phyloP scores from a whole-genome alignment of 2,113 vertebrate species.

The Anolis carolinensis region DNA sequence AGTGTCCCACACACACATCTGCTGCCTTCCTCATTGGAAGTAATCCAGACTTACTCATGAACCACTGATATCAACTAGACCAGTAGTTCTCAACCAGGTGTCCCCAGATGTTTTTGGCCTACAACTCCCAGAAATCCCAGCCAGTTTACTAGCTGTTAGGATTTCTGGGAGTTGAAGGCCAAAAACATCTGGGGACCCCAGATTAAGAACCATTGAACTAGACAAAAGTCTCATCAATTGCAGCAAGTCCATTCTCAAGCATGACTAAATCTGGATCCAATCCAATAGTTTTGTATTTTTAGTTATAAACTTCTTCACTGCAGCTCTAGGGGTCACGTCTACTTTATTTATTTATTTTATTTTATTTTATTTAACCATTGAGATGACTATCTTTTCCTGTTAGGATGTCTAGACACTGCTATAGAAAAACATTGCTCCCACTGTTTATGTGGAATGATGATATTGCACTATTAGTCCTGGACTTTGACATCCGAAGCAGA shows the following conservation, averaged over 20 bases:
- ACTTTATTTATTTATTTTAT: background rate
- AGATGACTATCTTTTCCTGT: background rate
- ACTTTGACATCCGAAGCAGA: background rate
- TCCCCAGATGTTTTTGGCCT: too few species aligned
- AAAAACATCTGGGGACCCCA: too few species aligned
- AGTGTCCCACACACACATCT: background rate
- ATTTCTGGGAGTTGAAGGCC: too few species aligned
- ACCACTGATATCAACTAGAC: too few species aligned
- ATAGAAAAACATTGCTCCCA: background rate
- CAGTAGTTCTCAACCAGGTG: too few species aligned
- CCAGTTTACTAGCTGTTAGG: too few species aligned
- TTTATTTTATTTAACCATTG: background rate
- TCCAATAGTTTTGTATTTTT: too few species aligned
- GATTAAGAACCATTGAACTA: too few species aligned
- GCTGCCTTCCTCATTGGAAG: background rate
- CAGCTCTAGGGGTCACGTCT: background rate
- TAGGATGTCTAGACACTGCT: background rate
- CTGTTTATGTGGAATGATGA: background rate
- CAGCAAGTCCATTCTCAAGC: too few species aligned
- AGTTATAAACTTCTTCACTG: background rate
- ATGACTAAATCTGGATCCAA: too few species aligned
- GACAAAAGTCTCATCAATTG: background rate
- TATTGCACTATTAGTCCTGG: background rate
- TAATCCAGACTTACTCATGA: background rate
- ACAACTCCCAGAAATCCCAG: too few species aligned